These are phyloP conservation scores for Buceros bicornis DNA, from an alignment of 2,797 vertebrate genomes.

Conservation along the genomic window DNA sequence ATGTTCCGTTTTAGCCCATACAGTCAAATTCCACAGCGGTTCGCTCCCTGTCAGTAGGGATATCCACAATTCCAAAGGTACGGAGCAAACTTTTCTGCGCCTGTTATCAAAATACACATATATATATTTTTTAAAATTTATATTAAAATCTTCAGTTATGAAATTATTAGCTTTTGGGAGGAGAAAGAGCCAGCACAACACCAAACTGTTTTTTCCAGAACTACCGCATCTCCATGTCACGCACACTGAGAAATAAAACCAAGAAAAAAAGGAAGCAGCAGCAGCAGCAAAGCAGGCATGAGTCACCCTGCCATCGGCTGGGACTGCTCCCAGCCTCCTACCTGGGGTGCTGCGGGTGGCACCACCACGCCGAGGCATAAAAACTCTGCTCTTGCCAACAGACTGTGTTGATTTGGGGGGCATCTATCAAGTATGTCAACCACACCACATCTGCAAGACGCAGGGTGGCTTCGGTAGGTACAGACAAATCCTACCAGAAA, in stretches of 20 bases:
- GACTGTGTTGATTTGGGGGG: background rate
- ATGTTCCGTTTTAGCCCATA: background rate
- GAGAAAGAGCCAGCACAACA: background rate
- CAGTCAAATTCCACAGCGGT: background rate
- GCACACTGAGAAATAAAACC: background rate
- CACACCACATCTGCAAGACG: background rate
- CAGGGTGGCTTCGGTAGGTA: background rate
- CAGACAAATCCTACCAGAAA: background rate
- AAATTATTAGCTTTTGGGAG: background rate
- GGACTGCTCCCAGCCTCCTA: background rate
- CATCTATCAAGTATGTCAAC: background rate
- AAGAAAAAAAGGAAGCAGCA: background rate
- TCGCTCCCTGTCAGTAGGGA: fast-evolving
- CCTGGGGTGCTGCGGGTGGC: background rate
- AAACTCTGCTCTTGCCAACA: background rate
- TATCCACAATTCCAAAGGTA: background rate
- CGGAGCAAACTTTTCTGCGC: background rate
- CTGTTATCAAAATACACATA: background rate
- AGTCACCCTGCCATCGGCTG: background rate
- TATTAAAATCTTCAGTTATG: background rate
- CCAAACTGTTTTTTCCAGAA: background rate
- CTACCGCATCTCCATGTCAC: background rate
- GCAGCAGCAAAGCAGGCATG: background rate
- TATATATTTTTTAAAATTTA: fast-evolving
- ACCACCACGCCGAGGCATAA: background rate